Evolutionary conservation across 2,888 invertebrate genomes (phyloP), one percentile per base, ranked within the genome.

Genomic region (Deilephila elpenor): DNA sequence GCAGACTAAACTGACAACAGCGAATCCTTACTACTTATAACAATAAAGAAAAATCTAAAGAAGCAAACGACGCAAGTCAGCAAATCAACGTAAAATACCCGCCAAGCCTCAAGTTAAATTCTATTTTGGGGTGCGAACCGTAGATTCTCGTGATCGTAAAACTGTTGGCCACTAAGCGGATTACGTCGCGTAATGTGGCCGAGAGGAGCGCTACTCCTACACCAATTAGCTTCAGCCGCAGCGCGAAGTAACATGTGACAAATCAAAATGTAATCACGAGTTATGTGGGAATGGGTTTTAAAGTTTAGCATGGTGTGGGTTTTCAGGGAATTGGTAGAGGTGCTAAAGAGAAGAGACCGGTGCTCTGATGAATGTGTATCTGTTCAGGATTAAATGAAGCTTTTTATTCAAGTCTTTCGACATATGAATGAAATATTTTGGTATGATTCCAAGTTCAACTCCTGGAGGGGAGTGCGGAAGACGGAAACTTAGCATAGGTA

Each of bases 121-220:
- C 67, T 51, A 67, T 25, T 67, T 67, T 67, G 5, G 25, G 51
- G 51, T 51, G 44, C 17, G 51, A 67, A 67, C n/a, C n/a, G 56
- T 56, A n/a, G 56, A 56, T 56, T 44, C 67, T 20, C 5, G 61
- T 37, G 51, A 51, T 80, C 87, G 86, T 87, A 85, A 87, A 89
- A 88, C 86, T 85, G 82, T 83, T 83, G 83, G 81, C 84, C 81
- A 82, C 84, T 87, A 89, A 90, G 89, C 88, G 86, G 90, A 89
- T 90, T 90, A 90, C 87, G 80, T 80, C 80, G 77, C 87, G 89
- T 90, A 89, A 90, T 88, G 89, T 82, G 56, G n/a, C n/a, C 84
- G 84, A 83, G 84, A 82, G 80, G 80, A 78, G 81, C 79, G 80
- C 77, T 78, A 56, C 76, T 75, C 79, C 83, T 82, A 82, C 86